phyloP scores from a whole-genome alignment of 2,797 vertebrate species.

The Acipenser transmontanus region DNA sequence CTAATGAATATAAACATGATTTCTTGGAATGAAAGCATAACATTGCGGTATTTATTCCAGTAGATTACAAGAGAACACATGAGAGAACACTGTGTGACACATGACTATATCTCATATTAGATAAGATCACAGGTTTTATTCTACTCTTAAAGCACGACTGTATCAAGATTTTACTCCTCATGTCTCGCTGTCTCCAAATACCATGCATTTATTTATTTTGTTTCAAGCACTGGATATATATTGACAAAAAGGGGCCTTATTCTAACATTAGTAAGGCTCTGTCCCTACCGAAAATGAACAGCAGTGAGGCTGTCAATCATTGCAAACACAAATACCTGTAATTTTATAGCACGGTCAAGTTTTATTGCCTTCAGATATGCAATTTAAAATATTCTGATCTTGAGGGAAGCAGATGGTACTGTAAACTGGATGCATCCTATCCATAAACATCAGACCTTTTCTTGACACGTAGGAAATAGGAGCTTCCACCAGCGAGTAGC shows the following conservation, averaged over 20 bases:
- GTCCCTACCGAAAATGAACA: background rate
- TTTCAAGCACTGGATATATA: background rate
- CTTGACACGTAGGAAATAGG: conserved; percentile 10
- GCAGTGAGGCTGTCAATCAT: background rate
- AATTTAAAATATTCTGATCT: conserved; percentile 1
- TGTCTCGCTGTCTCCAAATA: background rate
- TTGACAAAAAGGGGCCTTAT: background rate
- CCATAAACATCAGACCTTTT: background rate
- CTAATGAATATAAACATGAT: no score
- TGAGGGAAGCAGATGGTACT: conserved; percentile 6
- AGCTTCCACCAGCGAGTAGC: background rate
- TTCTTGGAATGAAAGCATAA: no score
- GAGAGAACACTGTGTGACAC: no score
- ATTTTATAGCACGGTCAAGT: conserved; percentile 3
- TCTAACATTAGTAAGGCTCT: background rate
- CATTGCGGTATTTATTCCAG: no score
- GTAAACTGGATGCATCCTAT: background rate
- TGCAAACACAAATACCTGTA: background rate
- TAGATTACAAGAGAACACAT: no score
- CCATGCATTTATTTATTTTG: background rate
- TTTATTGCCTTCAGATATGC: conserved; percentile 9
- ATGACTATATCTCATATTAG: no score
- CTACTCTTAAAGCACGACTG: background rate
- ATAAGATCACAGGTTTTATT: background rate
- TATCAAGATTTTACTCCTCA: background rate